Evolutionary conservation across 2,888 invertebrate genomes (phyloP).

Genomic region (Teleiodes luculella): DNA sequence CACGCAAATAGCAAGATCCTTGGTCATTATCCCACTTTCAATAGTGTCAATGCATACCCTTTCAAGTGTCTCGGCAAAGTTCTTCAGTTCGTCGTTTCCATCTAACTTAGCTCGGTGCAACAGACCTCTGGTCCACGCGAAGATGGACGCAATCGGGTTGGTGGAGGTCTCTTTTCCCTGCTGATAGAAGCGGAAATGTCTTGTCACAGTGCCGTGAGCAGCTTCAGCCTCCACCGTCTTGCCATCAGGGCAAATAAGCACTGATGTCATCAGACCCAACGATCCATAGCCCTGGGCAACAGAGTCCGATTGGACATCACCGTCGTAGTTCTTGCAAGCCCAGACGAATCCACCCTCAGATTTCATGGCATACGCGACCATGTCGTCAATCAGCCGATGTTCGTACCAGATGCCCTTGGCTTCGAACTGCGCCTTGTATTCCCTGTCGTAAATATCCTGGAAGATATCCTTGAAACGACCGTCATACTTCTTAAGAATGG

Average conservation of each 20-base stretch:
- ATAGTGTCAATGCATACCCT: constrained; percentile 96
- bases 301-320: constrained; percentile 98
- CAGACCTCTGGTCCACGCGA: constrained; percentile 98
- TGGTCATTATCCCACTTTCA: constrained; percentile 97
- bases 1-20: constrained; percentile 98
- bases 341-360: constrained; percentile 99
- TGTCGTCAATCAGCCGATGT: constrained; percentile 98
- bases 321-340: constrained; percentile 99
- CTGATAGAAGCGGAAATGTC: constrained; percentile 92
- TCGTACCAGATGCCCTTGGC: constrained; percentile 97
- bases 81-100: constrained; percentile 84
- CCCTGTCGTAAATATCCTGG: constrained; percentile 93
- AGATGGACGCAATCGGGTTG: constrained; percentile 99
- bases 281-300: constrained; percentile 98
- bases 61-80: constrained; percentile 93
- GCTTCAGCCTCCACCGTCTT: constrained; percentile 99
- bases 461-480: constrained; percentile 98
- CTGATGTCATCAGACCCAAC: constrained; percentile 98
- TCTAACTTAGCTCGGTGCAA: constrained; percentile 97
- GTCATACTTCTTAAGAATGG: constrained; percentile 97
- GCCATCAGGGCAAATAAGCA: constrained; percentile 97
- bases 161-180: constrained; percentile 99
- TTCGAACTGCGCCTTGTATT: constrained; percentile 92
- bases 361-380: constrained; percentile 99
- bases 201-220: constrained; percentile 97